Base-by-base conservation (phyloP, 2,113 vertebrate genomes). In the Helogale parvula region DNA sequence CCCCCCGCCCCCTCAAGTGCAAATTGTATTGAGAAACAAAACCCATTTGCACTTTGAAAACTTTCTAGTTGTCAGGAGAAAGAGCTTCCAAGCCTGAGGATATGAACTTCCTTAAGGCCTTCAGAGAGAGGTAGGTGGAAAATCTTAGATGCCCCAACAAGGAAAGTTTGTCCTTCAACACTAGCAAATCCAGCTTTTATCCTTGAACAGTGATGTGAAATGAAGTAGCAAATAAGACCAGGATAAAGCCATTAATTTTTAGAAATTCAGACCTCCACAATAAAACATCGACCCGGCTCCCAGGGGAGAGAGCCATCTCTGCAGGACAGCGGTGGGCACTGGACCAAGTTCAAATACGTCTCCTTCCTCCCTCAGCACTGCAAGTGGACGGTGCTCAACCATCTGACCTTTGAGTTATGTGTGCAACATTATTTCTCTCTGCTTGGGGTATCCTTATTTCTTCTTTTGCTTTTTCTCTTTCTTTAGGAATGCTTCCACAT, bases 11-110 rank as follows among this genome's bases (percentile, higher is more conserved):
- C 41, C 41, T 5, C 50, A 33, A 45, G 35, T 79, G 38, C 57
- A 12, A 86, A 91, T 94, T 94, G 41, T 41, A 89, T 45, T 50
- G 41, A 57, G 79, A 96, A 96, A 50, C 19, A 95, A 96, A 96
- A 80, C 10, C 7, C 13, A 89, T 31, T 63, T 86, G 35, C 41
- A 14, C 57, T 93, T 71, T 92, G 68, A 63, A 19, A 77, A 47
- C 2, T 27, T 88, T 89, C 83, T 52, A 47, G 45, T 47, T 47
- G 45, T 5, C 35, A 81, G 16, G 54, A 95, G 52, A 88, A 96
- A 80, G 29, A 77, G 81, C 82, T 74, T 86, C 79, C 5, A 91
- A 45, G 86, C 77, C 71, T 72, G 45, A 31, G 16, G 35, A 35
- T 57, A 57, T 74, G 12, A 82, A 85, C 95, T 89, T 89, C 60